Conservation (phyloP, 2,888 invertebrate species). For the Euclidia mi region DNA sequence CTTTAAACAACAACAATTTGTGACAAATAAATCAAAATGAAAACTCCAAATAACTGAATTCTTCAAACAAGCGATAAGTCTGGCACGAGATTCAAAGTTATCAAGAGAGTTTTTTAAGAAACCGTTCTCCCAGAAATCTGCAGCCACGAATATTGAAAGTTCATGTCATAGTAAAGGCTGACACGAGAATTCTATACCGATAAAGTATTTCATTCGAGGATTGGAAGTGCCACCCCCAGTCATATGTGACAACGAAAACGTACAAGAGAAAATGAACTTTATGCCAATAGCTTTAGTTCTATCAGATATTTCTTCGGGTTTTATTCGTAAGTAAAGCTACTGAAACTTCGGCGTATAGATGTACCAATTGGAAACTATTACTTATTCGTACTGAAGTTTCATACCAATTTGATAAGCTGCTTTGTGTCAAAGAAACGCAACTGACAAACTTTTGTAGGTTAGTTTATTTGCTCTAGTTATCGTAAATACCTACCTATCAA, state of each 20-base stretch:
- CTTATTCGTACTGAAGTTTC: constrained; percentile 11
- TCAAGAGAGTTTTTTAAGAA: constrained; percentile 9
- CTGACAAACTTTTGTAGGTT: constrained; percentile 11
- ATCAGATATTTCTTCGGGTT: constrained; percentile 5
- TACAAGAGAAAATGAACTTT: constrained; percentile 33
- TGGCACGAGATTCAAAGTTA: not conserved
- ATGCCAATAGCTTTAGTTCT: constrained; percentile 18
- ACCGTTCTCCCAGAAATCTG: constrained; percentile 13
- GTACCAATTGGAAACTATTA: constrained; percentile 7
- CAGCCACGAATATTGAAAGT: constrained; percentile 36
- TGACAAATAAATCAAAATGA: not conserved
- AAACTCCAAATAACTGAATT: not conserved
- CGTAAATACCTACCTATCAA: not conserved
- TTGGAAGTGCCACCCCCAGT: constrained; percentile 33
- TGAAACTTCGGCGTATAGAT: constrained; percentile 3
- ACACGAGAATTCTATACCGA: constrained; percentile 26
- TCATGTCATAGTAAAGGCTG: constrained; percentile 30
- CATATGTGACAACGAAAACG: constrained; percentile 27
- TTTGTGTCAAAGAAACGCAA: constrained; percentile 8
- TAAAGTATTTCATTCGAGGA: constrained; percentile 42
- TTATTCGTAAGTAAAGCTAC: constrained; percentile 7
- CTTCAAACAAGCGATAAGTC: not conserved
- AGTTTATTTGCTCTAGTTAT: not conserved
- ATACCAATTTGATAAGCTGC: constrained; percentile 12
- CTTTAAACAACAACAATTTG: not conserved